A percentile compares a stretch with the other conserved stretches of the same genome.
phyloP scores from a whole-genome alignment of 2,797 vertebrate species.

The Parauchenoglanis ngamensis region DNA sequence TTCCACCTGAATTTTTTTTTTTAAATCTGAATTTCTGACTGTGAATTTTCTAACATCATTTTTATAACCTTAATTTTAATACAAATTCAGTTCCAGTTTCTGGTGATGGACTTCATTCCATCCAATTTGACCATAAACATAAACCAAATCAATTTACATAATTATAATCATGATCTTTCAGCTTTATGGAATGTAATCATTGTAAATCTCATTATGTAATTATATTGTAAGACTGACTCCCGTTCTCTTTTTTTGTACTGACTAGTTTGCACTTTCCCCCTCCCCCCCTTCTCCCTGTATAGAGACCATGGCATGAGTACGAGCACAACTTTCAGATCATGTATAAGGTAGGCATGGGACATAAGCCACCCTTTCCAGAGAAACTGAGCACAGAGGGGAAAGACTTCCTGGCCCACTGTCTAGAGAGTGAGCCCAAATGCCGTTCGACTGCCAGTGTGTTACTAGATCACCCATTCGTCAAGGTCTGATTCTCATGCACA shows the following conservation, averaged over 20 bases:
- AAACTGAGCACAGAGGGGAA: slow-evolving; percentile 96
- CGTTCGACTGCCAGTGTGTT: slow-evolving; percentile 96
- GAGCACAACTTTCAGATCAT: slow-evolving; percentile 99
- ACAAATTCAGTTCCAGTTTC: too few species aligned
- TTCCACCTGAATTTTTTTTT: too few species aligned
- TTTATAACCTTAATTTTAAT: background rate
- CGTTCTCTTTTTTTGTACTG: background rate
- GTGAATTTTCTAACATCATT: background rate
- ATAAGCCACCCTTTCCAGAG: slow-evolving; percentile 96
- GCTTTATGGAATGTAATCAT: background rate
- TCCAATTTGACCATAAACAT: too few species aligned
- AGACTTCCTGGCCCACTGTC: slow-evolving; percentile 92
- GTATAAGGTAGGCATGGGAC: slow-evolving; percentile 99
- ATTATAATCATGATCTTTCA: background rate
- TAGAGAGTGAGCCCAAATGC: slow-evolving; percentile 94
- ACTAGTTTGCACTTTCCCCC: background rate
- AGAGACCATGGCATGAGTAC: slow-evolving; percentile 99
- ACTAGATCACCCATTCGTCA: slow-evolving; percentile 96
- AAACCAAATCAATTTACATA: too few species aligned
- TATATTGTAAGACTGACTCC: background rate
- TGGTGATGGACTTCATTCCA: too few species aligned
- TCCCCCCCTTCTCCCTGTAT: slow-evolving; percentile 45
- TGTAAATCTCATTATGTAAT: background rate
- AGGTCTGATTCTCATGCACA: slow-evolving; percentile 73
- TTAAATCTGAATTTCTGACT: too few species aligned